A percentile compares a stretch with the other conserved stretches of the same genome.
Conservation (phyloP, 2,888 invertebrate species). For the Cylindroiulus punctatus region DNA sequence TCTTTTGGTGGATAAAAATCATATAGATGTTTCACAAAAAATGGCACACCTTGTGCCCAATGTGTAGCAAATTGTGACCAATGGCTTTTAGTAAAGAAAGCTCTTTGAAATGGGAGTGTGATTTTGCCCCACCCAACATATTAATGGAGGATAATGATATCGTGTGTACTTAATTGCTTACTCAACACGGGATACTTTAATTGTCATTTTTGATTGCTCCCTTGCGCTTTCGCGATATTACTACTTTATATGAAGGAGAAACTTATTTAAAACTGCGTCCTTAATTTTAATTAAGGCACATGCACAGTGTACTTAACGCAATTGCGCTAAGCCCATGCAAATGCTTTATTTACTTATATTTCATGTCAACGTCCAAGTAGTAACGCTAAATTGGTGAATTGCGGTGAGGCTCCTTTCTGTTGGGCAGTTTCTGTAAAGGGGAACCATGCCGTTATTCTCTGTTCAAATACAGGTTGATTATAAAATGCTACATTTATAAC, state of each 20-base stretch:
- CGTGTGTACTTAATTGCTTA: neutral
- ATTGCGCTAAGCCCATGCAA: slow-evolving; percentile 21
- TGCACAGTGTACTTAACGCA: neutral
- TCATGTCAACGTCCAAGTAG: neutral
- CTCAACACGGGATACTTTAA: neutral
- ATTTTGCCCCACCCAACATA: neutral
- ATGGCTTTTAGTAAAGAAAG: too few relatives aligned
- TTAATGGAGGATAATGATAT: neutral
- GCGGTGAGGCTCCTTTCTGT: neutral
- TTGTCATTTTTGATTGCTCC: neutral
- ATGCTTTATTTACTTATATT: slow-evolving; percentile 28
- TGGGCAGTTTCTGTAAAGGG: neutral
- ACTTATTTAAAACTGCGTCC: slow-evolving; percentile 22
- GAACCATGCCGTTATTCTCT: too few relatives aligned
- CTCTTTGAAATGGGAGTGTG: too few relatives aligned
- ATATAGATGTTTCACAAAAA: too few relatives aligned
- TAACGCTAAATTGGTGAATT: neutral
- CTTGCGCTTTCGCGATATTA: neutral
- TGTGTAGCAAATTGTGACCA: too few relatives aligned
- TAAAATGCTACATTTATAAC: too few relatives aligned
- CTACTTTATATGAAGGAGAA: neutral
- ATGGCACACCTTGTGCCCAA: too few relatives aligned
- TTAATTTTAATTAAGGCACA: slow-evolving; percentile 27
- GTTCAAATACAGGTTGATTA: too few relatives aligned
- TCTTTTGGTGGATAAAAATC: neutral